Base-by-base conservation (phyloP, 1,140 invertebrate species). In the Ganaspis sp. region DNA sequence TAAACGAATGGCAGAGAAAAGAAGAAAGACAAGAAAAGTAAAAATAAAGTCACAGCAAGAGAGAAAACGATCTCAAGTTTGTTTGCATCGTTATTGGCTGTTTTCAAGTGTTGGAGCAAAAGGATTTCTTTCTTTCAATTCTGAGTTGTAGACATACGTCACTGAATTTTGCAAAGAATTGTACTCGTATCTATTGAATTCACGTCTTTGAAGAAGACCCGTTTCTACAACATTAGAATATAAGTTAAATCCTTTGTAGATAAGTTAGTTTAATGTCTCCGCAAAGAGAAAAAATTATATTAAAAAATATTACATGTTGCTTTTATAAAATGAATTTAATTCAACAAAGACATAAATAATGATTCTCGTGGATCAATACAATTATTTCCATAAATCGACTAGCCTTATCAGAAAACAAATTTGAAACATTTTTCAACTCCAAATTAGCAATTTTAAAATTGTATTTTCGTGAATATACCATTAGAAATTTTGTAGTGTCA, bases 21-120 rank as follows among this genome's bases (percentile, higher is more conserved):
- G 38, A 49, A 72, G 38, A 19, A 21, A 4, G 23, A 21, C 15
- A 2, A 15, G 4, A 45, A 9, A 42, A 72, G 19, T 6, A 34
- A 42, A 19, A 21, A 21, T n/a, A 26, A 42, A 23, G 42, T 29
- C 42, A 21, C 69, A 9, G 38, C 1, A 38, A 40, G 11, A 40
- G 17, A 45, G 21, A n/a, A 42, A 40, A 23, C 38, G 12, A 54
- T 54, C 53, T 54, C 37, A 69, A 77, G 76, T 45, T 79, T 76
- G 79, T 83, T 81, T 81, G 81, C 76, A 83, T 83, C 81, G 79
- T 81, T 83, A 79, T 83, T 81, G 79, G 74, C 72, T 81, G 76
- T 73, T 79, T 81, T 73, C 74, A 69, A 71, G 69, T 54, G 53
- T 21, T 45, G 29, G n/a, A n/a, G 37, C 19, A 17, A 17, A 17